phyloP scores from a whole-genome alignment of 2,888 invertebrate species.

The Phalangium opilio region DNA sequence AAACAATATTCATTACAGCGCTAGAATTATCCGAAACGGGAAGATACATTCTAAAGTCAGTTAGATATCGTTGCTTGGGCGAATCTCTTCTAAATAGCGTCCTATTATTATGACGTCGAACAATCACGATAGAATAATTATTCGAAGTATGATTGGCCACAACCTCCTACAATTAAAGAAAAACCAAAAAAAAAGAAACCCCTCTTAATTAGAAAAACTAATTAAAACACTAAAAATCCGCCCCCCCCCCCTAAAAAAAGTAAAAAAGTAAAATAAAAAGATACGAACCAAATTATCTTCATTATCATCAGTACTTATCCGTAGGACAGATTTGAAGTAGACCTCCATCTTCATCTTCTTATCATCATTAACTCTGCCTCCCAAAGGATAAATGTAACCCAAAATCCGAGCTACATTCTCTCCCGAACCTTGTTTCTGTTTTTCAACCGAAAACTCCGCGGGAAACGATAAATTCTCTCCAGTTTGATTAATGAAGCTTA shows the following conservation, averaged over 20 bases:
- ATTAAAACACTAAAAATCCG: too few relatives aligned
- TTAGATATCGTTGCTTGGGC: slow-evolving; percentile 19
- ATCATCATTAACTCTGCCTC: slow-evolving; percentile 17
- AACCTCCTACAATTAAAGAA: slow-evolving; percentile 12
- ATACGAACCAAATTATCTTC: slow-evolving; percentile 11
- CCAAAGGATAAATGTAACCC: slow-evolving; percentile 67
- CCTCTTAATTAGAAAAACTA: background rate
- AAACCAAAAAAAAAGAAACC: too few relatives aligned
- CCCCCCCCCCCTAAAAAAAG: too few relatives aligned
- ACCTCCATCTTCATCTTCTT: slow-evolving; percentile 8
- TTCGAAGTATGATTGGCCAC: slow-evolving; percentile 17
- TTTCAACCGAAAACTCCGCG: slow-evolving; percentile 38
- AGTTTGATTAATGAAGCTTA: slow-evolving; percentile 69
- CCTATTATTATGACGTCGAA: slow-evolving; percentile 12
- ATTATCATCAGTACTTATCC: slow-evolving; percentile 18
- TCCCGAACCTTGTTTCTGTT: slow-evolving; percentile 36
- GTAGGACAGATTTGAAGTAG: slow-evolving; percentile 13
- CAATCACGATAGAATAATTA: slow-evolving; percentile 15
- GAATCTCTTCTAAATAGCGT: slow-evolving; percentile 19
- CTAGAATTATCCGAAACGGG: slow-evolving; percentile 14
- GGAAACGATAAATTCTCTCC: slow-evolving; percentile 56
- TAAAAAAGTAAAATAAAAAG: too few relatives aligned
- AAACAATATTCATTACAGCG: slow-evolving; percentile 12
- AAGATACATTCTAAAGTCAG: slow-evolving; percentile 19
- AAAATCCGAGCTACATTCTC: slow-evolving; percentile 57